phyloP scores from a whole-genome alignment of 2,113 vertebrate species.

The Cyphomyrus plagiostoma region DNA sequence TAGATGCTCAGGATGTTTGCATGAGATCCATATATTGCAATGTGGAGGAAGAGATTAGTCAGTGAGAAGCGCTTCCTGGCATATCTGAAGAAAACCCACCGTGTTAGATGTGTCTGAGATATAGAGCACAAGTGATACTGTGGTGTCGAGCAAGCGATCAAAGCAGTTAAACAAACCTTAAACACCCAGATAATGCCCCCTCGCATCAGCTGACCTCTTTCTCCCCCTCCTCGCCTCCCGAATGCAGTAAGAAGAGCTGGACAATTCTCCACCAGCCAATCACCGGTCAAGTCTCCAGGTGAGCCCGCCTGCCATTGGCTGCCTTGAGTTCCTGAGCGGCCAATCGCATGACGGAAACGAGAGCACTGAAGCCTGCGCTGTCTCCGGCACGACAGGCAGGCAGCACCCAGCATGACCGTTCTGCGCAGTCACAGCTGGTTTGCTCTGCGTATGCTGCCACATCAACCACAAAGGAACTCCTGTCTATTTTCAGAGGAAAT shows the following conservation, averaged over 20 bases:
- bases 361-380: not conserved
- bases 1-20: not conserved
- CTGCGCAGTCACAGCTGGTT: not conserved
- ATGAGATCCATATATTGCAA: not conserved
- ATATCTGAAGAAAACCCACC: not conserved
- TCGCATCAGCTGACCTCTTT: not conserved
- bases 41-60: not conserved
- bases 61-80: not conserved
- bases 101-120: not conserved
- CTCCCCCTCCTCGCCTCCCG: slow-evolving; percentile 35
- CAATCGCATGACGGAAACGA: not conserved
- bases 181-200: not conserved
- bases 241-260: slow-evolving; percentile 77
- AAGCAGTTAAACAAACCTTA: not conserved
- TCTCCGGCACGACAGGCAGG: not conserved
- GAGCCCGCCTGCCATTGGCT: slow-evolving; percentile 53
- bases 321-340: not conserved
- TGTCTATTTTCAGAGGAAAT: not conserved
- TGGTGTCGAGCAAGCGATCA: no score
- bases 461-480: not conserved
- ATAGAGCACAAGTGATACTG: not conserved
- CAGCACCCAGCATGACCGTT: no score
- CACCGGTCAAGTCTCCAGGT: slow-evolving; percentile 89
- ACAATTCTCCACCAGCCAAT: slow-evolving; percentile 74
- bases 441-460: not conserved